Conservation (phyloP, 1,140 invertebrate genomes). For the Drosophila athabasca region DNA sequence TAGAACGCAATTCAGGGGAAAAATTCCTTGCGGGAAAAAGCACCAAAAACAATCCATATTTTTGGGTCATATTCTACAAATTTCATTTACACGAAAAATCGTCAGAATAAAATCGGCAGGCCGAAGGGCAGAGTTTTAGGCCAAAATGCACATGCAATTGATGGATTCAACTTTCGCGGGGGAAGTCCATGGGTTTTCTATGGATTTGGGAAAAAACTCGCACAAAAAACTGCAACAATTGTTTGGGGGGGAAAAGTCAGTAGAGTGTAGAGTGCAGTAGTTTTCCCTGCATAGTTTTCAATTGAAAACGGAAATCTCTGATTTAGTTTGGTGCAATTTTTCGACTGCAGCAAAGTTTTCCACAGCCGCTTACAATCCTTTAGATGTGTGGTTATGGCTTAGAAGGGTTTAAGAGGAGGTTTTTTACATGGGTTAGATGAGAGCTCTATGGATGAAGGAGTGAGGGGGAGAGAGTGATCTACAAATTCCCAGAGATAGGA, state of each 20-base stretch:
- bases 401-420: conserved; percentile 15
- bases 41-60: conserved; percentile 23
- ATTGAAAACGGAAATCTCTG: conserved; percentile 40
- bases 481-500: too few relatives aligned
- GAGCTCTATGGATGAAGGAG: too few relatives aligned
- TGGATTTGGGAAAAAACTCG: neutral
- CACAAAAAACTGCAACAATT: conserved; percentile 16
- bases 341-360: conserved; percentile 11
- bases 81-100: conserved; percentile 34
- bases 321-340: neutral
- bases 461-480: too few relatives aligned
- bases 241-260: conserved; percentile 2
- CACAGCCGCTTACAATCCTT: conserved; percentile 8
- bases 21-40: conserved; percentile 1
- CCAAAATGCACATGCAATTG: conserved; percentile 25
- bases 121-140: conserved; percentile 13
- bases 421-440: too few relatives aligned
- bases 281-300: conserved; percentile 35
- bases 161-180: conserved; percentile 27
- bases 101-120: neutral
- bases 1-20: conserved; percentile 28
- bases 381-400: conserved; percentile 15
- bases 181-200: neutral
- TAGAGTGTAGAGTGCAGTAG: neutral
- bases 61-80: conserved; percentile 23